phyloP scores from a whole-genome alignment of 2,797 vertebrate genomes.

The Takifugu ocellatus region DNA sequence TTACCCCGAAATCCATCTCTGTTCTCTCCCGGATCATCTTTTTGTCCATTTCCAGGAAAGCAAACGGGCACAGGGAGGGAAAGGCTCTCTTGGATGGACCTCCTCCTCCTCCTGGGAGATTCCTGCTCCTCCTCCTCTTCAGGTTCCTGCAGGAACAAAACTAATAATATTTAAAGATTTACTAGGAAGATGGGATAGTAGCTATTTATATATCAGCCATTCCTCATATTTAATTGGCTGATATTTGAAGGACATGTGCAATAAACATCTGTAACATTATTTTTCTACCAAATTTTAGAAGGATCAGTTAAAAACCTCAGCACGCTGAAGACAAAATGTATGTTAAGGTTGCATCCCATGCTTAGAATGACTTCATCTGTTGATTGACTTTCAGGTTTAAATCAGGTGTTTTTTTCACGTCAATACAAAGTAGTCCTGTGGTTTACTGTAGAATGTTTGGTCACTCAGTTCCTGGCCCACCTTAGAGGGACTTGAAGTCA shows the following conservation, averaged over 20 bases:
- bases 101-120: constrained; percentile 59
- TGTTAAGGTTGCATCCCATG: too few species aligned
- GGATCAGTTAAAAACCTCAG: too few species aligned
- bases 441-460: background rate
- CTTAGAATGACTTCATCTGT: too few species aligned
- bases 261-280: background rate
- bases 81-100: constrained; percentile 77
- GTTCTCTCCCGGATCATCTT: constrained; percentile 56
- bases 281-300: too few species aligned
- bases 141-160: constrained; percentile 68
- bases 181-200: constrained; percentile 31
- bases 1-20: constrained; percentile 53
- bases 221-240: constrained; percentile 2
- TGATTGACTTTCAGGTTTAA: too few species aligned
- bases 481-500: constrained; percentile 60
- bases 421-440: background rate
- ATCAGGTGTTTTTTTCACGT: background rate
- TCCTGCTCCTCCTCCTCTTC: constrained; percentile 66
- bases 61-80: constrained; percentile 68
- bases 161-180: constrained; percentile 39
- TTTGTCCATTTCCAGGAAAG: constrained; percentile 61
- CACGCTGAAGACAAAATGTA: too few species aligned
- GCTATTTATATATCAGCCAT: constrained; percentile 19
- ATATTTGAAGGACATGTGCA: background rate
- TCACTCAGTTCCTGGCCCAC: constrained; percentile 50